Evolutionary conservation across 1,140 invertebrate species (phyloP).

Genomic region (Pinna nobilis): DNA sequence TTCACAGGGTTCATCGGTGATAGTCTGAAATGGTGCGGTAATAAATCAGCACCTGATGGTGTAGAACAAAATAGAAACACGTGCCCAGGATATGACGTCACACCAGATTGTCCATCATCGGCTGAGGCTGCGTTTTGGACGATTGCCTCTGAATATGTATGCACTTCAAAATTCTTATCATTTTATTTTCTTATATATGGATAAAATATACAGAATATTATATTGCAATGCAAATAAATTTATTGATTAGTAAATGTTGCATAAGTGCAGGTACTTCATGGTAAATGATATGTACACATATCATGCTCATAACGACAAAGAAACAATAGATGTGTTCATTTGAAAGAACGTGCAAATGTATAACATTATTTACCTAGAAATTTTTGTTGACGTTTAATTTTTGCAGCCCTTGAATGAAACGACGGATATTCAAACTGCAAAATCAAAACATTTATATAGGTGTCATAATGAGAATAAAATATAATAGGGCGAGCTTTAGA

Average conservation of each 20-base stretch:
- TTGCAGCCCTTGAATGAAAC: no score
- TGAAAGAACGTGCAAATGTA: no score
- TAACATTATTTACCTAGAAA: no score
- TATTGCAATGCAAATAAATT: background rate
- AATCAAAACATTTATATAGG: no score
- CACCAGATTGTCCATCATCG: background rate
- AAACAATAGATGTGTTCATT: no score
- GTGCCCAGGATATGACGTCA: slow-evolving; percentile 17
- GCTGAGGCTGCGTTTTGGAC: slow-evolving; percentile 19
- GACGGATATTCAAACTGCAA: no score
- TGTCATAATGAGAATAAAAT: no score
- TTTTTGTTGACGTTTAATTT: no score
- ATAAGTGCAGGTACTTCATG: background rate
- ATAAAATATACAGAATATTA: background rate
- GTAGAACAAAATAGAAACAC: slow-evolving; percentile 11
- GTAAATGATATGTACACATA: no score
- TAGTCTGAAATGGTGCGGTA: slow-evolving; percentile 15
- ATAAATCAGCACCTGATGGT: slow-evolving; percentile 4
- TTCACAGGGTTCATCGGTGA: slow-evolving; percentile 19
- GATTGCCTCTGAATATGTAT: slow-evolving; percentile 3
- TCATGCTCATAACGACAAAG: no score
- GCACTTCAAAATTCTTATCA: background rate
- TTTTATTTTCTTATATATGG: background rate
- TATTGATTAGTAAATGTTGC: background rate
- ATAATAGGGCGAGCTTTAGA: no score